Evolutionary conservation across 1,140 invertebrate species (phyloP).

Genomic region (Hylyphantes graminicola): DNA sequence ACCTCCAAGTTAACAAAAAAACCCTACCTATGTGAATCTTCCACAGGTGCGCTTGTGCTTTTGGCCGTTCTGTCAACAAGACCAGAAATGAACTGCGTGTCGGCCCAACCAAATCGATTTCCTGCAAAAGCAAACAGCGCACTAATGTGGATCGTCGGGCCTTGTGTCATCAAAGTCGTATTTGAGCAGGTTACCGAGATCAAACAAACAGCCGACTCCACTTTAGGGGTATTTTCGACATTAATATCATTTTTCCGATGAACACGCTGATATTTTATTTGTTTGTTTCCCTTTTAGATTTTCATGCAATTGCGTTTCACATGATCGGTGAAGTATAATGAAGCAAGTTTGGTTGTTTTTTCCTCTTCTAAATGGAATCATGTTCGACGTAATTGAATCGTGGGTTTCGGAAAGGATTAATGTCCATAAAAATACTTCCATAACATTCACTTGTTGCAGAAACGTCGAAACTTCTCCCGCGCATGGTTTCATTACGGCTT

Average conservation of each 20-base stretch:
- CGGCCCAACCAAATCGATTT: neutral
- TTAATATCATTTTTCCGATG: conserved; percentile 3
- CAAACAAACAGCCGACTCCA: conserved; percentile 10
- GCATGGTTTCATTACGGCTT: too few species aligned
- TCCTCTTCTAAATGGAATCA: too few species aligned
- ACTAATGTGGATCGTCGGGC: neutral
- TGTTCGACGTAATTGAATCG: too few species aligned
- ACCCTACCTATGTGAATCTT: too few species aligned
- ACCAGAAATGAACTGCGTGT: neutral
- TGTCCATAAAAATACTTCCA: too few species aligned
- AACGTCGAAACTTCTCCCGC: too few species aligned
- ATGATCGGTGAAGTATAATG: too few species aligned
- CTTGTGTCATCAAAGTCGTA: neutral
- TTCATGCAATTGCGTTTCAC: neutral
- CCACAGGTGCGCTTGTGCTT: too few species aligned
- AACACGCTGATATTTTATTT: neutral
- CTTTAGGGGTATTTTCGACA: neutral
- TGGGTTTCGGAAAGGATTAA: too few species aligned
- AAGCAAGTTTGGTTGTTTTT: too few species aligned
- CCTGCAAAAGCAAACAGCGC: neutral
- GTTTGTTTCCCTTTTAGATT: neutral
- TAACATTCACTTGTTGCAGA: too few species aligned
- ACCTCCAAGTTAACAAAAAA: too few species aligned
- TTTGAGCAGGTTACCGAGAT: conserved; percentile 1
- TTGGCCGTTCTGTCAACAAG: neutral